Base-by-base conservation (phyloP, 1,140 invertebrate genomes). In the Asbolus verrucosus region DNA sequence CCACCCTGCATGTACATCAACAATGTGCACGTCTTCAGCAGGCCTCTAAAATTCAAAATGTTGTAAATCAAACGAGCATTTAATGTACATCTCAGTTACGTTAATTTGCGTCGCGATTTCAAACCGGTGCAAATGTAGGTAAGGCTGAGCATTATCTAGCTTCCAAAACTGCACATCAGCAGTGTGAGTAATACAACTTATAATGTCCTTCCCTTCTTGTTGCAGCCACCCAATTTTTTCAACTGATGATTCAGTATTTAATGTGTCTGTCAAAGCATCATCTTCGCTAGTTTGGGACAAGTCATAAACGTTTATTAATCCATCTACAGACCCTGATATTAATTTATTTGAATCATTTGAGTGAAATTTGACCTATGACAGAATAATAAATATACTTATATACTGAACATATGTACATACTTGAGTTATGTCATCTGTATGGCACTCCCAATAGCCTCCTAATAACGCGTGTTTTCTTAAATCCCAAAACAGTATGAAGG, bases 281-380 rank as follows among this genome's bases (percentile, higher is more conserved):
- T 95, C 93, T 83, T 97, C 95, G 1, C 81, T 84, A 0, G 83
- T 73, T 80, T 95, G 83, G 41, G 84, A 86, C 0, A 97, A 83
- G 79, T 97, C 91, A 81, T 90, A 97, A 13, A 94, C 78, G 83
- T 96, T 97, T 0, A 97, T 88, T 0, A 97, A 83, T 0, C 94
- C 94, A 83, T 97, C 95, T 0, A 89, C 88, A 14, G 92, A 91
- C 0, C 92, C 92, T 0, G 91, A 89, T 38, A 89, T 87, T 39
- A 97, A 77, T 13, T 85, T 81, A 79, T 94, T 87, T 6, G 85
- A 80, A 77, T 92, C 87, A n/a, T 73, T 82, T 31, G 89, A 84
- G 84, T 95, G 91, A 81, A 97, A 98, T 74, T 86, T 78, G 2
- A 80, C 72, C 75, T 79, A 43, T n/a, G 71, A 67, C 31, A 27